Evolutionary conservation across 2,113 vertebrate genomes (phyloP).

Genomic region (Sorex araneus): DNA sequence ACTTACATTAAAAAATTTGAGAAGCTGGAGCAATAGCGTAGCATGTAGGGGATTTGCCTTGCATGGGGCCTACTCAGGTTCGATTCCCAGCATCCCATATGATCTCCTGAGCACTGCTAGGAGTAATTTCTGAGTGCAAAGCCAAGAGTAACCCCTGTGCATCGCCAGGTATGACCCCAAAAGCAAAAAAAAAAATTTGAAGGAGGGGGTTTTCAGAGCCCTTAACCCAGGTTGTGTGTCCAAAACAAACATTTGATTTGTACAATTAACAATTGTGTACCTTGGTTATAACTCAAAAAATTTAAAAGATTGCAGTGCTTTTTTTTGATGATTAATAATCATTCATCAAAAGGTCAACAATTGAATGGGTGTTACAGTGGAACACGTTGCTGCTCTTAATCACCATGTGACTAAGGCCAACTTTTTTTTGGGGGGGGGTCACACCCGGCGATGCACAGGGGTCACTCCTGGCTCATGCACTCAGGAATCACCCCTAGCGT

Average conservation of each 20-base stretch:
- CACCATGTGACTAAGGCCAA: background rate
- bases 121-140: too few species aligned
- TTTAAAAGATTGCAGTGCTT: slow-evolving; percentile 26
- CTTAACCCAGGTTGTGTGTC: background rate
- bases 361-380: slow-evolving; percentile 20
- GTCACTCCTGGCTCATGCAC: too few species aligned
- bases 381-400: slow-evolving; percentile 47
- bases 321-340: slow-evolving; percentile 47
- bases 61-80: too few species aligned
- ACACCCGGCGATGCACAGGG: too few species aligned
- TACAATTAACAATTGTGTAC: slow-evolving; percentile 2
- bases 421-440: too few species aligned
- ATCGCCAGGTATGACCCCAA: too few species aligned
- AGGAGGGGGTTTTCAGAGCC: background rate
- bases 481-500: too few species aligned
- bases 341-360: background rate
- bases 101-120: too few species aligned
- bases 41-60: too few species aligned
- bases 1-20: background rate
- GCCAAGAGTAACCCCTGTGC: too few species aligned
- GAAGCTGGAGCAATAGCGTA: too few species aligned
- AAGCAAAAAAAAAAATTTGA: slow-evolving; percentile 41
- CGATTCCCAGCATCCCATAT: too few species aligned
- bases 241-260: slow-evolving; percentile 35
- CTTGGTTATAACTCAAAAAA: slow-evolving; percentile 7